Conservation (phyloP, 2,113 vertebrate species). For the Eretmochelys imbricata region DNA sequence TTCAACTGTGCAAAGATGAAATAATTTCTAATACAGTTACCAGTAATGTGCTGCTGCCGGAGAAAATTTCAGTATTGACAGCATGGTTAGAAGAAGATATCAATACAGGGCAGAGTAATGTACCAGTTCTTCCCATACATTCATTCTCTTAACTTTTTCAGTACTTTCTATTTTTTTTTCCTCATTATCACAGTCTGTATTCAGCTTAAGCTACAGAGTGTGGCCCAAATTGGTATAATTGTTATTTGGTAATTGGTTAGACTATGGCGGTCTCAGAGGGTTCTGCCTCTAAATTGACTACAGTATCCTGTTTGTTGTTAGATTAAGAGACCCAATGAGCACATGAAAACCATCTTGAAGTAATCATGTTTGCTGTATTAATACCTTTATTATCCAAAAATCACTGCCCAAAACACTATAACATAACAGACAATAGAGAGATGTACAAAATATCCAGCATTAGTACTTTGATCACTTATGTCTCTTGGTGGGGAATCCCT, state of each 20-base stretch:
- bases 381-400: background rate
- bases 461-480: background rate
- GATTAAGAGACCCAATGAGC: background rate
- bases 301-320: background rate
- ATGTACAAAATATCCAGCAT: background rate
- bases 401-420: background rate
- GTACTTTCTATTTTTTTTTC: background rate
- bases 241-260: background rate
- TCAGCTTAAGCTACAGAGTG: background rate
- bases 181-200: background rate
- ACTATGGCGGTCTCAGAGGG: background rate
- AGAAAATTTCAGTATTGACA: background rate
- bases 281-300: background rate
- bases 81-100: background rate
- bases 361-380: background rate
- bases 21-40: background rate
- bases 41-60: background rate
- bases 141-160: background rate
- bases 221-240: background rate
- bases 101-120: background rate
- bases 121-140: background rate
- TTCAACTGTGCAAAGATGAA: background rate
- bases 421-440: background rate
- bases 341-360: background rate
- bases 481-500: background rate